These are phyloP conservation scores for Oscheius sp. DNA, from an alignment of 2,888 invertebrate species.

Conservation along the genomic window DNA sequence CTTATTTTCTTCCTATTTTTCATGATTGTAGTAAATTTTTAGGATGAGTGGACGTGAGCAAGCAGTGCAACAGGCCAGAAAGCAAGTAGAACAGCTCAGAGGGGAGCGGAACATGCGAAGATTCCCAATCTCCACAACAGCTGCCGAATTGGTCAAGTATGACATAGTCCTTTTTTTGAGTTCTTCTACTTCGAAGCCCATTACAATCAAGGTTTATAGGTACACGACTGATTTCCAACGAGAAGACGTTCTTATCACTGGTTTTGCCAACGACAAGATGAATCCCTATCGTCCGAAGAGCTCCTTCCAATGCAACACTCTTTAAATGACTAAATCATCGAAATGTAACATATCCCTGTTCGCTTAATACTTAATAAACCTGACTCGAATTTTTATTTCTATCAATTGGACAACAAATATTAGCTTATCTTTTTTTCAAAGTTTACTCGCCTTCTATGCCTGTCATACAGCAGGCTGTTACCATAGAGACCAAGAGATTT, in stretches of 20 bases:
- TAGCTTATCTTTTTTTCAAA: too few relatives aligned
- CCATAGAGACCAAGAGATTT: too few relatives aligned
- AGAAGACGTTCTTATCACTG: constrained; percentile 57
- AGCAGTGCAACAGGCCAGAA: constrained; percentile 25
- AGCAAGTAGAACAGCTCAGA: constrained; percentile 52
- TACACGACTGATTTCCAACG: constrained; percentile 50
- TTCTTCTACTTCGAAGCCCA: not conserved
- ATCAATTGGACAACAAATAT: too few relatives aligned
- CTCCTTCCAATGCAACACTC: constrained; percentile 52
- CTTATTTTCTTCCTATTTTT: not conserved
- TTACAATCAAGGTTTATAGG: constrained; percentile 29
- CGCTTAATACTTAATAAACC: not conserved
- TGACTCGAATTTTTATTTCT: too few relatives aligned
- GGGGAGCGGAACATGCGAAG: constrained; percentile 48
- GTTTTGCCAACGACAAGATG: constrained; percentile 59
- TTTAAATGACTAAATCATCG: constrained; percentile 25
- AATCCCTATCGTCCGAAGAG: constrained; percentile 64
- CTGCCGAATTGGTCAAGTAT: constrained; percentile 47
- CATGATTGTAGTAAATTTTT: not conserved
- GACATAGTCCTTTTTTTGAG: too few relatives aligned
- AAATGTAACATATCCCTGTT: not conserved
- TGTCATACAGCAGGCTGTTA: too few relatives aligned
- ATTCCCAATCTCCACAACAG: constrained; percentile 41
- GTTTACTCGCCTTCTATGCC: too few relatives aligned
- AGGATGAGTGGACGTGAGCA: constrained; percentile 30